Percentiles rank a stretch among this genome's conserved stretches.
phyloP scores from a whole-genome alignment of 2,113 vertebrate species.

The Antechinus stuartii region DNA sequence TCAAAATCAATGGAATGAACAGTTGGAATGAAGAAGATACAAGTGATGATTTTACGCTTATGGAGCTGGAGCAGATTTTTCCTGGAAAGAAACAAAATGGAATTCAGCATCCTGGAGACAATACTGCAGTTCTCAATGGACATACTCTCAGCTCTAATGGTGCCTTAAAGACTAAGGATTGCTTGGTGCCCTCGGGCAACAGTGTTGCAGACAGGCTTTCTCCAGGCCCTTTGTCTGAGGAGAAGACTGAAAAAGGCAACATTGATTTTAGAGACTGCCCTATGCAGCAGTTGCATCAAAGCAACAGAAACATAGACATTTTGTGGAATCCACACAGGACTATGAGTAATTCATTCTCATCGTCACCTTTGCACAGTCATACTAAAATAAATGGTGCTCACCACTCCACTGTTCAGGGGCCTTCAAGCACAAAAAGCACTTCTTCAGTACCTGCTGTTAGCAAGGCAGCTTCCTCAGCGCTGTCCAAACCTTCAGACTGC shows the following conservation, averaged over 20 bases:
- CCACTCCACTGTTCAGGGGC: conserved; percentile 86
- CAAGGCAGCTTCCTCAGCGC: conserved; percentile 79
- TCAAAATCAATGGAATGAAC: conserved; percentile 86
- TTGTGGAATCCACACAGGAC: conserved; percentile 83
- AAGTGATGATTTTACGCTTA: conserved; percentile 72
- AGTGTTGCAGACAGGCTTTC: conserved; percentile 78
- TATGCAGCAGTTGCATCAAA: conserved; percentile 80
- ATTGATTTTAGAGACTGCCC: conserved; percentile 84
- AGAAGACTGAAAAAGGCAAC: conserved; percentile 77
- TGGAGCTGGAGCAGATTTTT: conserved; percentile 80
- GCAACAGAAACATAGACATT: conserved; percentile 79
- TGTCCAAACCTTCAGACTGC: conserved; percentile 86
- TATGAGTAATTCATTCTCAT: conserved; percentile 79
- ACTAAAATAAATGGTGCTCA: conserved; percentile 93
- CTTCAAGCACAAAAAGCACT: conserved; percentile 91
- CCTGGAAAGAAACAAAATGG: conserved; percentile 80
- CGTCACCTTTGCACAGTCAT: conserved; percentile 85
- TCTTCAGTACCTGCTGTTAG: conserved; percentile 79
- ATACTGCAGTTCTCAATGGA: conserved; percentile 88
- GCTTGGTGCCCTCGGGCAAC: conserved; percentile 79
- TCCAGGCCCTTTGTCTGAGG: conserved; percentile 74
- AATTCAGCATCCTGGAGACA: conserved; percentile 81
- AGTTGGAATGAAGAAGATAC: conserved; percentile 83
- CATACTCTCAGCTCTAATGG: conserved; percentile 88
- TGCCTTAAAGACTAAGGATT: conserved; percentile 95